Base-by-base conservation (phyloP, 2,113 vertebrate genomes). In the Vidua chalybeata region DNA sequence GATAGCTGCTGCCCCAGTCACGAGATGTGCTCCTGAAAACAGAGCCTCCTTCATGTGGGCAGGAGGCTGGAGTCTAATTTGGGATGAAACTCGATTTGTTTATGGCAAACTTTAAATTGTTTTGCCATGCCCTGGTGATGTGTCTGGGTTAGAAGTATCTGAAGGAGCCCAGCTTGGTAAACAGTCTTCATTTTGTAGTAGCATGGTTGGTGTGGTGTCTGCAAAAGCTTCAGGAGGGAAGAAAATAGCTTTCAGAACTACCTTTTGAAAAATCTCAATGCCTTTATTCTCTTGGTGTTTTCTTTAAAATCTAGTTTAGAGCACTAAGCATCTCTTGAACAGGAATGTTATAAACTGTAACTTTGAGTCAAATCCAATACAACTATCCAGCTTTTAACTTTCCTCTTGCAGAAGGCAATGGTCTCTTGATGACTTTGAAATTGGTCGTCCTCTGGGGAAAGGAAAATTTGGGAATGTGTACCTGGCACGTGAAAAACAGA, bases 381-480 rank as follows among this genome's bases (percentile, higher is more conserved):
- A 46, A 37, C 9, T 30, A 10, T 24, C 7, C 18, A 35, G 4
- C 31, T 83, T 56, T 20, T 75, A 52, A 91, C n/a, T 56, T 72
- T 93, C 19, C 6, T 76, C 46, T 67, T 93, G 72, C 95, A 99
- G 99, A 87, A 98, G 98, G 82, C 98, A 98, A 0, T 99, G 99
- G 99, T 98, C 96, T 71, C 97, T 99, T 89, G 99, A 99, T 69
- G 99, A 99, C 39, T 99, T 99, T 97, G 99, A 99, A 94, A 99
- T 99, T 35, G 99, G 99, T 30, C 98, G 99, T 20, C 99, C 99
- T 6, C 96, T 99, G 76, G 99, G 99, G 39, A 99, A 99, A 95
- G 99, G 99, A 30, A 99, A 99, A 93, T 99, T 99, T 93, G 99
- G 99, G 19, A 99, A 99, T 21, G 99, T 99, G n/a, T 99, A 99